Base-by-base conservation (phyloP, 2,888 invertebrate species). In the Dimorphilus gyrociliatus region DNA sequence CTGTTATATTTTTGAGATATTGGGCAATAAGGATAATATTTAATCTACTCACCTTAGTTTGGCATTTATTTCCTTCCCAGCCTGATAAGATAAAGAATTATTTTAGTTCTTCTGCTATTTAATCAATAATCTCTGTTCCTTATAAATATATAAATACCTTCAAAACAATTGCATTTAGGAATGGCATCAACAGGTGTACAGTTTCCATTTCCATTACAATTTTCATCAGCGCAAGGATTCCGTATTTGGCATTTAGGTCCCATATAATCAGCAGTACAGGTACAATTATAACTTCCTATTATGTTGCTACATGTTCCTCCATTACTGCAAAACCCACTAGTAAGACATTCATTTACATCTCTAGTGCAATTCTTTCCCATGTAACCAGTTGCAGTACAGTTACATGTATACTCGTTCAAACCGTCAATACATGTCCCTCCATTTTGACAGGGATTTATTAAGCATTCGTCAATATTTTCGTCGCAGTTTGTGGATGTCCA, bases 381-480 rank as follows among this genome's bases (percentile, higher is more conserved):
- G 29, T 34, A 50, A 25, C 50, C 51, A 51, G 37, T 1, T 26
- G 23, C 3, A 10, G 28, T 3, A 18, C 37, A 37, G 2, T 10
- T 3, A 15, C 37, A 37, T 12, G 23, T 25, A 25, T 34, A 35
- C 24, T 30, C 23, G 13, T 14, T n/a, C 2, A 13, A 13, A 3
- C 17, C n/a, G 13, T 31, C 26, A 1, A 21, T 30, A 27, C 51
- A 53, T 6, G 36, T 39, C 6, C 40, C 88, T 81, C 39, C 39
- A 26, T 46, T 46, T 55, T 81, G 80, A 48, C 88, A 88, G 0
- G 86, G 86, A 0, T 44, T 44, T 16, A 55, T 50, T 12, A 45
- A 45, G 38, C 62, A 62, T 55, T 86, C 85, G 58, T 86, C 78
- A 46, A 85, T 81, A 55, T 86, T 85, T 45, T 76, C 74, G 48